Base-by-base conservation (phyloP, 2,113 vertebrate genomes). In the Cheilinus undulatus region DNA sequence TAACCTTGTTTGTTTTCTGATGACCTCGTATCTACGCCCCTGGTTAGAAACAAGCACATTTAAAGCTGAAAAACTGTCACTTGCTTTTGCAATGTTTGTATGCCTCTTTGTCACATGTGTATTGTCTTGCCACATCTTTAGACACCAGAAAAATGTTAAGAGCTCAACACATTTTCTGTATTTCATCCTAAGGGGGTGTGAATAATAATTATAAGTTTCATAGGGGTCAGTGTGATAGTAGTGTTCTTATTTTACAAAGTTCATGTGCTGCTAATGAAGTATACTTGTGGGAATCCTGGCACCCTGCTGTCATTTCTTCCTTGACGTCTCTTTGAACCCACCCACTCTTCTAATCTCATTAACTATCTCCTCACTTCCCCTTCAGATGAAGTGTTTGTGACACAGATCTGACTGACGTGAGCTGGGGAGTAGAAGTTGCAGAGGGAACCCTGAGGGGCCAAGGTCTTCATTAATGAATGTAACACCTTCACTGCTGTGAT, bases 401-500 rank as follows among this genome's bases (percentile, higher is more conserved):
- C 66, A 68, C 28, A 17, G 54, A 76, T 72, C 9, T 40, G 45
- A 75, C 14, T 27, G 77, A 65, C 22, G 5, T 3, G 36, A 48
- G 34, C 46, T 7, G 28, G 64, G 32, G 34, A 63, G 8, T 57
- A 27, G n/a, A n/a, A 69, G 48, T 45, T 3, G 17, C 53, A 30
- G 40, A 52, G 54, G 54, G 46, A 40, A 51, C 40, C 51, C 22
- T 45, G 51, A 68, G 68, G 65, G 76, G 32, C 49, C 82, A 74
- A 42, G 71, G 75, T 77, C 76, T 42, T 82, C 4, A 70, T 75
- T 85, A 77, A 89, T 89, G 73, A 82, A 79, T 76, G 49, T 74
- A 78, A 80, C 84, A 86, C 81, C 80, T 85, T 67, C 52, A 36
- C 82, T 27, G 58, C 70, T 82, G 74, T 48, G 83, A 72, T 57